Percentiles rank a stretch among this genome's conserved stretches.
phyloP scores from a whole-genome alignment of 2,888 invertebrate species.

The Carcina quercana region DNA sequence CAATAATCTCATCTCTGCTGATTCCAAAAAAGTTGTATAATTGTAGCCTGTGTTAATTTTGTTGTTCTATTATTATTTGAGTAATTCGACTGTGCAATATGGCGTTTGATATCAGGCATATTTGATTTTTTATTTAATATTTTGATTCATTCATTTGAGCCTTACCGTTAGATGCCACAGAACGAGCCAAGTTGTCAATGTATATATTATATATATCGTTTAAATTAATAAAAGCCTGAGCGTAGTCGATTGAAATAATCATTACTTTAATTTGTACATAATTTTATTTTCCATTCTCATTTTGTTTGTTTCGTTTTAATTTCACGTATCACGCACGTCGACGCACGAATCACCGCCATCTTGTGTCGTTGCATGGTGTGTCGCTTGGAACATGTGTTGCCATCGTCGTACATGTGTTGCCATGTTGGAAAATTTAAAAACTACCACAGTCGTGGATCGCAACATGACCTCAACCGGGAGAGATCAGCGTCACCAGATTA shows the following conservation, averaged over 20 bases:
- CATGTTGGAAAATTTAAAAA: conserved; percentile 24
- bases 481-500: conserved; percentile 83
- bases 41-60: conserved; percentile 1
- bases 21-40: too few relatives aligned
- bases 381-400: conserved; percentile 30
- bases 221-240: too few relatives aligned
- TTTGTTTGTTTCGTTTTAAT: conserved; percentile 28
- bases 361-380: conserved; percentile 67
- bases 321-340: conserved; percentile 34
- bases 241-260: too few relatives aligned
- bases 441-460: conserved; percentile 83
- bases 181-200: too few relatives aligned
- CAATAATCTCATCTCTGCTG: too few relatives aligned
- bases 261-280: conserved; percentile 24
- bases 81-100: too few relatives aligned
- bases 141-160: too few relatives aligned
- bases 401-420: conserved; percentile 30
- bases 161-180: too few relatives aligned
- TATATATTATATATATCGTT: too few relatives aligned
- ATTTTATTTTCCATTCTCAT: conserved; percentile 25
- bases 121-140: too few relatives aligned
- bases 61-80: background rate
- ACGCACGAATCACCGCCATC: conserved; percentile 38
- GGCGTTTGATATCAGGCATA: too few relatives aligned
- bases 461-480: conserved; percentile 80